Evolutionary conservation across 2,113 vertebrate genomes (phyloP), one percentile per base, ranked within the genome.

Genomic region (Zosterops hypoxanthus): DNA sequence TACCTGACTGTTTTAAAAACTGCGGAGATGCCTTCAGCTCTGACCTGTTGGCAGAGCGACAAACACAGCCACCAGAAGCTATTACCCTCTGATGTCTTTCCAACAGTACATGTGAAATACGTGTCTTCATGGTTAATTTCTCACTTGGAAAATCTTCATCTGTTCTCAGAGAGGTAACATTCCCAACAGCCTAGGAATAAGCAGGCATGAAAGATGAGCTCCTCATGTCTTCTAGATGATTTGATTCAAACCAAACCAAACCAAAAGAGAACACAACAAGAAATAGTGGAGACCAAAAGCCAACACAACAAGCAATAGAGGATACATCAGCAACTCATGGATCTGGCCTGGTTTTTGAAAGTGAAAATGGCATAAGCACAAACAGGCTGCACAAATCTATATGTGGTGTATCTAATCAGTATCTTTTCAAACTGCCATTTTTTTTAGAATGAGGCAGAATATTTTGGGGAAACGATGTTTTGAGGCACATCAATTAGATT

Each of bases 371-470:
- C 8, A 16, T 41, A 90, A 65, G 14, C 17, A 23, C 18, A 56
- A 68, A 49, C 8, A 79, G 33, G 36, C 53, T 72, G 44, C 36
- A 50, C 16, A 90, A 91, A 82, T 80, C 23, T 61, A 13, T 25
- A 0, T 29, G 41, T 6, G 33, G n/a, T 7, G 0, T 29, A 59
- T 56, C 29, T 71, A 12, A 66, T n/a, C 31, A 20, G 52, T 24
- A 14, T 72, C 24, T 81, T 88, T 88, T 70, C 29, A 55, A 90
- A 47, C 3, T 34, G 25, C 14, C 8, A 11, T 22, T 56, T 84
- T 60, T 72, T 50, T 50, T 9, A 46, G 5, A 68, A 57, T 3
- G 8, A 78, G n/a, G 53, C 24, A 86, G 31, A 64, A 44, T 49
- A 31, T 14, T 28, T 65, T 49, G 2, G 9, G 42, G 26, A 44